Evolutionary conservation across 2,888 invertebrate genomes (phyloP), one percentile per base, ranked within the genome.

Genomic region (Diachrysia chrysitis): DNA sequence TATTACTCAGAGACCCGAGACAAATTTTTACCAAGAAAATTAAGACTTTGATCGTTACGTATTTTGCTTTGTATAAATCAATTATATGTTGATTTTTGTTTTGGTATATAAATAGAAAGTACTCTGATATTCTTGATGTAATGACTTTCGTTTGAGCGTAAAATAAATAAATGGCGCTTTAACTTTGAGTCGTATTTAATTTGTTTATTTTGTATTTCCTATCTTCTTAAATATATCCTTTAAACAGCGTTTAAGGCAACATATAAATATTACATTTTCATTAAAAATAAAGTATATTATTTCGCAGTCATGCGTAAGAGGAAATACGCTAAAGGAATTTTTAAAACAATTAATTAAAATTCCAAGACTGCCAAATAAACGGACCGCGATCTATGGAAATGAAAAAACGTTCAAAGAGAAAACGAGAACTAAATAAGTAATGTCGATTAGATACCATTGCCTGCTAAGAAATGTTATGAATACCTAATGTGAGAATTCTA

Each of bases 11-110:
- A 63, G 73, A 65, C 64, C 51, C 54, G 76, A 73, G 63, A 73
- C 65, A 67, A 69, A 66, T 67, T 78, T 78, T 70, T 69, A 57
- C 58, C 59, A 12, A 58, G 76, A 69, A 73, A 68, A 73, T 78
- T 67, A 73, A 66, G 63, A 66, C 66, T 78, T 71, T 73, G 69
- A 69, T 73, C 63, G 64, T 57, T 72, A 66, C 35, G 37, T 17
- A 32, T 71, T 72, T 69, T 69, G 37, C 56, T 55, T 3, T 5
- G 57, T 51, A 51, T 21, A 51, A 51, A 73, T 73, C 71, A 73
- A 71, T 76, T 66, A 63, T 66, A 48, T 54, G 32, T 55, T 23
- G 60, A 62, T 59, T 23, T 62, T 51, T 62, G 58, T 21, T 62
- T 51, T 59, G 58, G 48, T 60, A 48, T 62, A 46, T 46, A 71